Percentiles rank a stretch among this genome's conserved stretches.
Conservation (phyloP, 2,113 vertebrate species). For the Aphyosemion australe region DNA sequence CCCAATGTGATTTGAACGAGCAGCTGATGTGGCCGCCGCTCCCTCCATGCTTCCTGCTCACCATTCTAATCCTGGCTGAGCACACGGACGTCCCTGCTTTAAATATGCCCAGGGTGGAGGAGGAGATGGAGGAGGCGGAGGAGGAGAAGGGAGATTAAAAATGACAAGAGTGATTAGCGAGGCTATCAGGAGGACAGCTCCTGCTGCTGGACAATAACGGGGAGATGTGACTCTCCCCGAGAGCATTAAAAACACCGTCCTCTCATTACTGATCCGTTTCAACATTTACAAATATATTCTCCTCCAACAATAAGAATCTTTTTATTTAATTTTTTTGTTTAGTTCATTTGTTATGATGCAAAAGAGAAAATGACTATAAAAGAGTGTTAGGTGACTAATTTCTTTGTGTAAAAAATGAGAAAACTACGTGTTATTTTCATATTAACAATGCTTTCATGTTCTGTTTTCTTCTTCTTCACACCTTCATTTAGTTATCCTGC, state of each 20-base stretch:
- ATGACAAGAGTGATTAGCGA: conserved; percentile 75
- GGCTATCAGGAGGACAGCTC: conserved; percentile 60
- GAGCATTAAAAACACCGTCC: conserved; percentile 22
- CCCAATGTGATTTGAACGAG: conserved; percentile 61
- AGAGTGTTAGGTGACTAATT: too few relatives aligned
- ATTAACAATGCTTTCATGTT: background rate
- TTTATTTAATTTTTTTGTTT: too few relatives aligned
- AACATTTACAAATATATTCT: background rate
- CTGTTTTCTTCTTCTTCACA: conserved; percentile 4
- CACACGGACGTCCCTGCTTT: conserved; percentile 69
- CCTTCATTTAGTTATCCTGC: conserved; percentile 15
- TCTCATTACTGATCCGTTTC: background rate
- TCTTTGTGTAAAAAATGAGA: too few relatives aligned
- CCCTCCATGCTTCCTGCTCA: conserved; percentile 36
- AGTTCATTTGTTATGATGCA: too few relatives aligned
- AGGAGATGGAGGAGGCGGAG: conserved; percentile 20
- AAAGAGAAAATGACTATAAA: too few relatives aligned
- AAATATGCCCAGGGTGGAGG: conserved; percentile 67
- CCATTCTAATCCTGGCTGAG: conserved; percentile 64
- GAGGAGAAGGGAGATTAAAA: conserved; percentile 73
- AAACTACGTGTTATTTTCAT: too few relatives aligned
- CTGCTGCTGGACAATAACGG: conserved; percentile 51
- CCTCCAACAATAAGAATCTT: background rate
- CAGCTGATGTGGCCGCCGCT: background rate
- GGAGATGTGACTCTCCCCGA: conserved; percentile 33